Evolutionary conservation across 2,888 invertebrate species (phyloP).

Genomic region (Proisotoma minuta): DNA sequence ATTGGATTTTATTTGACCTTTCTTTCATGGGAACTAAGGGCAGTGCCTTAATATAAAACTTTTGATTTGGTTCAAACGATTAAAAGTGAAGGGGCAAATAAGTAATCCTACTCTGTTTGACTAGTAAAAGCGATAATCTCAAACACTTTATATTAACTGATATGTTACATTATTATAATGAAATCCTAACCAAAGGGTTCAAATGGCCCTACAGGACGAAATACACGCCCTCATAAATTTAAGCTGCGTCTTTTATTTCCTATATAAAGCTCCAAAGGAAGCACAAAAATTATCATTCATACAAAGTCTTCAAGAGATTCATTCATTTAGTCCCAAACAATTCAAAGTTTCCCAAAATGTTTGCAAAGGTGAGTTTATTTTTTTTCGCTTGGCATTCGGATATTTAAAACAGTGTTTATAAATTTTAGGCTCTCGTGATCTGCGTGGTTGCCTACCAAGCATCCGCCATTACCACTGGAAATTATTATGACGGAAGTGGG

Average conservation of each 20-base stretch:
- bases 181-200: no score
- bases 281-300: background rate
- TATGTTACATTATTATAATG: background rate
- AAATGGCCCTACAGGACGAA: no score
- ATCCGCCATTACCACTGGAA: slow-evolving; percentile 28
- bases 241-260: background rate
- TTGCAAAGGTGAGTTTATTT: no score
- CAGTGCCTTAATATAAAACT: background rate
- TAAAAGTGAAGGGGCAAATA: slow-evolving; percentile 10
- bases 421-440: slow-evolving; percentile 26
- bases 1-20: background rate
- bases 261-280: background rate
- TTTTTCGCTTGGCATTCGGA: no score
- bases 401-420: no score
- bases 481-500: slow-evolving; percentile 23
- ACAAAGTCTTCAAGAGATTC: background rate
- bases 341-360: no score
- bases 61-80: background rate
- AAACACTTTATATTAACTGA: background rate
- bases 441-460: slow-evolving; percentile 26
- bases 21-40: background rate
- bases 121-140: background rate
- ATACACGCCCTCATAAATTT: background rate
- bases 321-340: no score
- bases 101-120: background rate